Percentiles rank a stretch among this genome's conserved stretches.
These are phyloP conservation scores for Menidia beryllina DNA, from an alignment of 2,113 vertebrate species.

Conservation along the genomic window DNA sequence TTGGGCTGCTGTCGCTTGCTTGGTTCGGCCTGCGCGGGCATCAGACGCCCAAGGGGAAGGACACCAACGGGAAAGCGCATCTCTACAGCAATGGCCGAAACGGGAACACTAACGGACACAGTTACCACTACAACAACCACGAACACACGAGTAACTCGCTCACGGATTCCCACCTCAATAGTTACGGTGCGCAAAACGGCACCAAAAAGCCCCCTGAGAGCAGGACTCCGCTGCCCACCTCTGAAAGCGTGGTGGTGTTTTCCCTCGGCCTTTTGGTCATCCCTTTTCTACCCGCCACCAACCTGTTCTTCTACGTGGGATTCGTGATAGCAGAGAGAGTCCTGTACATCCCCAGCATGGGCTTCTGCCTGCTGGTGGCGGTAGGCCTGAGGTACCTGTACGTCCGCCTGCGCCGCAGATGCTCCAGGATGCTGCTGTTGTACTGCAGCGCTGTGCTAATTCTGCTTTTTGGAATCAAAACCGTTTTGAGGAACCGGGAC, in stretches of 20 bases:
- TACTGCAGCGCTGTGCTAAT: conserved; percentile 88
- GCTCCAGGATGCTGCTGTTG: conserved; percentile 88
- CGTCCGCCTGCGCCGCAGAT: conserved; percentile 85
- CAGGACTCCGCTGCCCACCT: conserved; percentile 89
- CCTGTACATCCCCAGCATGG: conserved; percentile 99
- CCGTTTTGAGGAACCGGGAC: conserved; percentile 93
- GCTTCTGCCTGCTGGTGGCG: conserved; percentile 96
- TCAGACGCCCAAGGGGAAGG: conserved; percentile 72
- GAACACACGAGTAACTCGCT: conserved; percentile 84
- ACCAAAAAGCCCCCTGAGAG: conserved; percentile 82
- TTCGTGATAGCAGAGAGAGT: conserved; percentile 99
- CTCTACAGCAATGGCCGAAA: conserved; percentile 87
- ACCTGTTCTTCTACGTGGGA: conserved; percentile 98
- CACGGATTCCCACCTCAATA: conserved; percentile 74
- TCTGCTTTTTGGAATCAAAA: conserved; percentile 92
- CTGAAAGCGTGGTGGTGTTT: conserved; percentile 91
- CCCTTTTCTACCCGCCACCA: conserved; percentile 96
- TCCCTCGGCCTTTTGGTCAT: conserved; percentile 92
- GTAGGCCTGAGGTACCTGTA: conserved; percentile 91
- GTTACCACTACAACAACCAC: conserved; percentile 85
- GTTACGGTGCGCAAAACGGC: conserved; percentile 90
- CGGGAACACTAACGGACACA: conserved; percentile 91
- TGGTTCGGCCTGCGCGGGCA: conserved; percentile 85
- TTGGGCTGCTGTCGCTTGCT: conserved; percentile 85
- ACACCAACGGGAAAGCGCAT: conserved; percentile 86